Percentiles rank a stretch among this genome's conserved stretches.
phyloP scores from a whole-genome alignment of 2,797 vertebrate species.

The Periophthalmus magnuspinnatus region DNA sequence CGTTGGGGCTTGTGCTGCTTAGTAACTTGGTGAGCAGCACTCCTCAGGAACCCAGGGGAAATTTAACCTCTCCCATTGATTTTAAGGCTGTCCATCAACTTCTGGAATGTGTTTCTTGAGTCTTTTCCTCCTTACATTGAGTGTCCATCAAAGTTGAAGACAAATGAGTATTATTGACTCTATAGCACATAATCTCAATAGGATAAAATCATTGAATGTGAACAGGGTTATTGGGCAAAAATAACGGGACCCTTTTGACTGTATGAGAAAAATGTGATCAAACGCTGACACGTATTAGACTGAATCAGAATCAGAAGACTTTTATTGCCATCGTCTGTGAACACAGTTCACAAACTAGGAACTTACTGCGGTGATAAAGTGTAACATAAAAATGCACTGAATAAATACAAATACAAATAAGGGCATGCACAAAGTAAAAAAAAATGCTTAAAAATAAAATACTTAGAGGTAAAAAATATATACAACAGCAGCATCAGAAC shows the following conservation, averaged over 20 bases:
- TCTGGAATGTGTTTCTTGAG: conserved; percentile 35
- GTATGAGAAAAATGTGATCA: background rate
- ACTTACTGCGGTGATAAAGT: too few relatives aligned
- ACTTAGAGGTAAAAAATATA: too few relatives aligned
- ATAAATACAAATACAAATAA: too few relatives aligned
- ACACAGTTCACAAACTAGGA: too few relatives aligned
- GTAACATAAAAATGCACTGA: too few relatives aligned
- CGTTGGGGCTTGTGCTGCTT: conserved; percentile 45
- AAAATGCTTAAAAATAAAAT: too few relatives aligned
- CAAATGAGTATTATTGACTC: background rate
- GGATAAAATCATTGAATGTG: background rate
- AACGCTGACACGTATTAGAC: background rate
- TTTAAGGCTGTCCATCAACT: conserved; percentile 50
- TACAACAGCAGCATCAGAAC: too few relatives aligned
- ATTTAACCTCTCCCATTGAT: conserved; percentile 54
- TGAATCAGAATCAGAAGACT: too few relatives aligned
- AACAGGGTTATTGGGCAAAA: background rate
- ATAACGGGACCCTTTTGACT: conserved; percentile 12
- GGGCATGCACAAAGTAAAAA: too few relatives aligned
- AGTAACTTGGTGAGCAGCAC: conserved; percentile 56
- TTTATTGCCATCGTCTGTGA: too few relatives aligned
- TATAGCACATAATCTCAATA: background rate
- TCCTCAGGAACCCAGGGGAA: conserved; percentile 47
- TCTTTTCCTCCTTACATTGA: conserved; percentile 5
- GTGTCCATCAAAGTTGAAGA: conserved; percentile 2